A percentile compares a stretch with the other conserved stretches of the same genome.
Conservation (phyloP, 1,140 invertebrate species). For the silkworm (Bombyx mori) region DNA sequence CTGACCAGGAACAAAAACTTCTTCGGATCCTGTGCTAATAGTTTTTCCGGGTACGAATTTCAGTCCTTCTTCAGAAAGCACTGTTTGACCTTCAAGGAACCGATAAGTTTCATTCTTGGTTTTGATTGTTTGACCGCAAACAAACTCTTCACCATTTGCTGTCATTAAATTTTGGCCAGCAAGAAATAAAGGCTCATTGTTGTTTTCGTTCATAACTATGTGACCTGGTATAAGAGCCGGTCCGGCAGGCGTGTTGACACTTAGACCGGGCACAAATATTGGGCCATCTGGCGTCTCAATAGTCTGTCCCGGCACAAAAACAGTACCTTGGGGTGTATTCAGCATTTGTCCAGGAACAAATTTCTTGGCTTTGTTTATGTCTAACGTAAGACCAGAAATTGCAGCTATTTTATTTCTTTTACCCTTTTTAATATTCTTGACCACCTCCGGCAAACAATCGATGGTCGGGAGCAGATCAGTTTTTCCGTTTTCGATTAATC, state of each 20-base stretch:
- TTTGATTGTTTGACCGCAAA: constrained; percentile 77
- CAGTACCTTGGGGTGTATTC: constrained; percentile 76
- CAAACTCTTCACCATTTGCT: constrained; percentile 74
- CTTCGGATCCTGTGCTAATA: constrained; percentile 57
- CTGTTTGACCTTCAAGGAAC: constrained; percentile 78
- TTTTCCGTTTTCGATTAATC: constrained; percentile 68
- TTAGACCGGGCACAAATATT: constrained; percentile 81
- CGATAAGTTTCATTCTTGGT: constrained; percentile 72
- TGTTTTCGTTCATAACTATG: constrained; percentile 73
- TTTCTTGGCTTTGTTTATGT: constrained; percentile 75
- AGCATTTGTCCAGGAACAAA: constrained; percentile 80
- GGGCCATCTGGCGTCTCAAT: constrained; percentile 77
- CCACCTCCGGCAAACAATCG: constrained; percentile 75
- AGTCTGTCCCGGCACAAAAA: constrained; percentile 83
- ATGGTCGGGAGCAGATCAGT: constrained; percentile 74
- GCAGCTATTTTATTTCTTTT: constrained; percentile 72
- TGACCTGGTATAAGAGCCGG: constrained; percentile 80
- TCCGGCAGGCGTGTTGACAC: constrained; percentile 77
- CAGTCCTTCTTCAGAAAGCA: constrained; percentile 75
- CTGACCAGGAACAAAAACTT: constrained; percentile 78
- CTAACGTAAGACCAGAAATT: constrained; percentile 76
- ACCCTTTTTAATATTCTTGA: constrained; percentile 76
- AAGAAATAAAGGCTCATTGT: constrained; percentile 75
- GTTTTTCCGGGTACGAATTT: constrained; percentile 79
- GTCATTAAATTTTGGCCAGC: constrained; percentile 78